phyloP scores from a whole-genome alignment of 2,888 invertebrate genomes.

The Nasonia oneida region DNA sequence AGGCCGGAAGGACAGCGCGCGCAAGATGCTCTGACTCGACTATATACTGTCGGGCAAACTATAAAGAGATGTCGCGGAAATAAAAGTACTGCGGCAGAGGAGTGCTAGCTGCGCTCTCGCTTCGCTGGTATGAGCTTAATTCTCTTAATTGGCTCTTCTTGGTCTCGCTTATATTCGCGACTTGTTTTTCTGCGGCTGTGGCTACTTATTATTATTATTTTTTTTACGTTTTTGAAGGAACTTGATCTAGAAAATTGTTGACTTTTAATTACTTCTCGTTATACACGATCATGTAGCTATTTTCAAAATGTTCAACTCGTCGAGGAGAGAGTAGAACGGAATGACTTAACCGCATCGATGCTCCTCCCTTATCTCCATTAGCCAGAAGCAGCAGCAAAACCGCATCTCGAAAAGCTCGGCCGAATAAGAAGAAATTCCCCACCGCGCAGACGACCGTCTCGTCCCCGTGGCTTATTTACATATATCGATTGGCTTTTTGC shows the following conservation, averaged over 20 bases:
- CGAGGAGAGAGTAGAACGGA: background rate
- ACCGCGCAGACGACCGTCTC: background rate
- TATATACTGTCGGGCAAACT: background rate
- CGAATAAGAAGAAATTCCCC: background rate
- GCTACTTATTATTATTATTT: background rate
- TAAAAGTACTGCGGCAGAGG: slow-evolving; percentile 13
- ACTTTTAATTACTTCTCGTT: no score
- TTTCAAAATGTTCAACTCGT: no score
- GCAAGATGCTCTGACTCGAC: background rate
- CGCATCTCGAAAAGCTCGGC: background rate
- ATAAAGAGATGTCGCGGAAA: slow-evolving; percentile 32
- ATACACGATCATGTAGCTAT: no score
- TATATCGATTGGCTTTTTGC: slow-evolving; percentile 40
- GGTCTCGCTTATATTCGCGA: no score
- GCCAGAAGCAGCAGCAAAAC: background rate
- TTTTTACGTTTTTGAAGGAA: background rate
- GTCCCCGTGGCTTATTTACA: slow-evolving; percentile 28
- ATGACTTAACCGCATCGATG: background rate
- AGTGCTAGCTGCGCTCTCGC: background rate
- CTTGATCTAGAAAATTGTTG: background rate
- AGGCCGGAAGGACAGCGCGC: background rate
- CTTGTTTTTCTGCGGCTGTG: background rate
- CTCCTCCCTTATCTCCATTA: background rate
- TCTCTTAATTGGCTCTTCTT: background rate
- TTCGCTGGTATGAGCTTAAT: background rate